Base-by-base conservation (phyloP, 2,113 vertebrate genomes). In the Noturus placidus region DNA sequence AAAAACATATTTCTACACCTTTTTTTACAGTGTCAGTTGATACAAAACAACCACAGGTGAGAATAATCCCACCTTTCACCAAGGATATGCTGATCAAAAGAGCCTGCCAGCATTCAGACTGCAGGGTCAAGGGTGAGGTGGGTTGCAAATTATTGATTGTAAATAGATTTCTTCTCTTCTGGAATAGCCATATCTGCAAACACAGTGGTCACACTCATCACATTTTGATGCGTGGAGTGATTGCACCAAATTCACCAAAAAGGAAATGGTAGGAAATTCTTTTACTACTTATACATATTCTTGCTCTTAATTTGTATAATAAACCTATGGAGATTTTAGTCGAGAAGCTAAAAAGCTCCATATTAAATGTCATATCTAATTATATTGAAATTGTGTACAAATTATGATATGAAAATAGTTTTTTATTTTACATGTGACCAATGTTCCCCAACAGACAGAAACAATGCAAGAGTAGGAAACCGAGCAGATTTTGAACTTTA, bases 181-280 rank as follows among this genome's bases (percentile, higher is more conserved):
- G 0, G 0, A 0, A 0, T 9, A n/a, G 1, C 8, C 1, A 0
- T 0, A 0, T 1, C 1, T 0, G 0, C 0, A 0, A 46, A 46
- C 42, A 46, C 7, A 7, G 42, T 46, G 42, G 19, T 86, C 22
- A 50, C 20, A 57, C 38, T 72, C 38, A 0, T 0, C 0, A 61
- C 91, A 77, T 0, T 93, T 76, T 59, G 87, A 92, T 0, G 93
- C 95, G 42, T 95, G 95, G 95, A 89, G 0, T 35, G n/a, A 46
- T 0, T 93, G 92, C 6, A 33, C 70, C 0, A 2, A 9, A 0
- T 91, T 77, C 27, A 0, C 0, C 0, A n/a, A 25, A 93, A 92
- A 87, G 25, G 3, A 1, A 78, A 2, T 2, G 94, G 95, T 96
- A 93, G 92, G 94, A 61, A 70, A 50, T 54, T 8, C 0, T 56